phyloP scores from a whole-genome alignment of 1,140 invertebrate species.

The Theocolax elegans region DNA sequence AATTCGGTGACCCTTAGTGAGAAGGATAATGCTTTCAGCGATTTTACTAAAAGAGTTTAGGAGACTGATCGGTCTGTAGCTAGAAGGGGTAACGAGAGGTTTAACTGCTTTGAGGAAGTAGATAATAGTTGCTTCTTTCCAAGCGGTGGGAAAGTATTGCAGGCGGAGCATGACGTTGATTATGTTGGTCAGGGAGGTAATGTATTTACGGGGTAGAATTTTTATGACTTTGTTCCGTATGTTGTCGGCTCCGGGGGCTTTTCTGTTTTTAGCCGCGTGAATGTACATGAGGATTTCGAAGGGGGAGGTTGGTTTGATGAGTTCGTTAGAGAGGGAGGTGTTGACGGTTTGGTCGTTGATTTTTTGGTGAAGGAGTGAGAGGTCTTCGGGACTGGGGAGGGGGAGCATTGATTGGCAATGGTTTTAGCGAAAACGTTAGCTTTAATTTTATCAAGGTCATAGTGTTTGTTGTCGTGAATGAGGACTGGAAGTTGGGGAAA shows the following conservation, averaged over 20 bases:
- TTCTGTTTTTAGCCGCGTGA: constrained; percentile 8
- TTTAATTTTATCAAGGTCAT: constrained; percentile 7
- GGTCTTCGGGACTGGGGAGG: neutral
- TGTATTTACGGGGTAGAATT: constrained; percentile 8
- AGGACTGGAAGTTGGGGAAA: neutral
- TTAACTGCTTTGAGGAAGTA: neutral
- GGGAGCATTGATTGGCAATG: constrained; percentile 25
- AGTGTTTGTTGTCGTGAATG: neutral
- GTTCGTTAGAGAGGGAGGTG: neutral
- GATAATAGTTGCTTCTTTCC: neutral
- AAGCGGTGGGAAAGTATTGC: neutral
- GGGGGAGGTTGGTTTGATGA: neutral
- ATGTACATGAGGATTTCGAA: constrained; percentile 12
- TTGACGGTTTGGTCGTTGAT: neutral
- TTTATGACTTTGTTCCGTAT: constrained; percentile 23
- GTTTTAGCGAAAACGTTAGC: neutral
- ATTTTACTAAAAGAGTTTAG: constrained; percentile 25
- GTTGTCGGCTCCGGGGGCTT: constrained; percentile 24
- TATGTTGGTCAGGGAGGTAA: neutral
- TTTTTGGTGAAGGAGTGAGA: neutral
- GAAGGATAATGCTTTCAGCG: constrained; percentile 15
- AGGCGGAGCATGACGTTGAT: neutral
- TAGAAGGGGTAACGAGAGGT: neutral
- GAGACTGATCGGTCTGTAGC: constrained; percentile 34
- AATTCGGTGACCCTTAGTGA: neutral